These are phyloP conservation scores for Petrocephalus zakoni DNA, from an alignment of 2,113 vertebrate species.

Conservation along the genomic window DNA sequence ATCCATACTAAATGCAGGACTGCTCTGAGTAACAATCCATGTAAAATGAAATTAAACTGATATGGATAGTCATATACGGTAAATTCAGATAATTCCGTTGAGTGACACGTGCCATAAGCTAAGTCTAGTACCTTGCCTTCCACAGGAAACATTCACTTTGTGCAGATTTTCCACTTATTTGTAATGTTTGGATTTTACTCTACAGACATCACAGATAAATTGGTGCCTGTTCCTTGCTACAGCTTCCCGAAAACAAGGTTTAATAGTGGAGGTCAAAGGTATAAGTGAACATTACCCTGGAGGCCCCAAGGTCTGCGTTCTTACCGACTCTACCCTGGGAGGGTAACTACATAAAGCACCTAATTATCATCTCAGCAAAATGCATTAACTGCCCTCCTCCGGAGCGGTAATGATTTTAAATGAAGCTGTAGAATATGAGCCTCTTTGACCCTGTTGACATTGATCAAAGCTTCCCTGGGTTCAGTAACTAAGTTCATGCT, in stretches of 20 bases:
- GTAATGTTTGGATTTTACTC: not conserved
- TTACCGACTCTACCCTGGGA: not conserved
- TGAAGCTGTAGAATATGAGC: not conserved
- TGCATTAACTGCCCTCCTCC: not conserved
- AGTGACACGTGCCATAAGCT: not conserved
- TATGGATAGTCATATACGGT: not conserved
- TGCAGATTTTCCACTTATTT: not conserved
- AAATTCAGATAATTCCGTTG: not conserved
- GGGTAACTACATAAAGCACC: not conserved
- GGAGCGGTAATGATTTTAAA: slow-evolving; percentile 12
- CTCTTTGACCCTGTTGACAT: slow-evolving; percentile 2
- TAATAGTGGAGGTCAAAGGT: not conserved
- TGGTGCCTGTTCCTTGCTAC: not conserved
- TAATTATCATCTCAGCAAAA: slow-evolving; percentile 13
- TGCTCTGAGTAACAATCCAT: not conserved
- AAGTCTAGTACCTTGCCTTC: not conserved
- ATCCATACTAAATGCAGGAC: not conserved
- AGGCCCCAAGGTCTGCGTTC: not conserved
- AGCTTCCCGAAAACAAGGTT: not conserved
- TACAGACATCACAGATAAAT: not conserved
- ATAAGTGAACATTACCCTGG: not conserved
- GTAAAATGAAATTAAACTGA: not conserved
- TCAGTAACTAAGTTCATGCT: not conserved
- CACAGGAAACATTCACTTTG: not conserved
- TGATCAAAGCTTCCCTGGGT: not conserved